These are phyloP conservation scores for Sarcophilus harrisii DNA, from an alignment of 2,797 vertebrate genomes.

Conservation along the genomic window DNA sequence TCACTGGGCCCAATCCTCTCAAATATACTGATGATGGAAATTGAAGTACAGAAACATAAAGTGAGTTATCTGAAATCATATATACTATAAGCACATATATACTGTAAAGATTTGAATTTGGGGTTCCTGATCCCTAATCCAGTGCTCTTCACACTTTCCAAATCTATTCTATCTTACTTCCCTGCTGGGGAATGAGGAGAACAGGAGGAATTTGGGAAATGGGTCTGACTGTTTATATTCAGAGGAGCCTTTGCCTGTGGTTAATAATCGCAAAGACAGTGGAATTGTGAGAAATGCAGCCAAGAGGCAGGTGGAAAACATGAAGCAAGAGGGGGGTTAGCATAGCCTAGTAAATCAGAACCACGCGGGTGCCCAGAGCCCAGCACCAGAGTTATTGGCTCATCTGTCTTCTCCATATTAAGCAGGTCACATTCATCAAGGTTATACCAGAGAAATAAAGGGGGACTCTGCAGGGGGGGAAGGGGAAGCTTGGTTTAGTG, in stretches of 20 bases:
- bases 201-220: neutral
- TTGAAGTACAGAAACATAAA: neutral
- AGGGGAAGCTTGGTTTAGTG: neutral
- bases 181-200: neutral
- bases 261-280: neutral
- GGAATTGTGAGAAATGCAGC: neutral
- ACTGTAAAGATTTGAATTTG: neutral
- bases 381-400: conserved; percentile 82
- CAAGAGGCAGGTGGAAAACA: neutral
- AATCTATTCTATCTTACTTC: neutral
- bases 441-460: conserved; percentile 62
- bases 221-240: neutral
- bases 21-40: neutral
- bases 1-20: neutral
- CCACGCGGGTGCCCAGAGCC: conserved; percentile 70
- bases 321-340: conserved; percentile 48
- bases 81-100: neutral
- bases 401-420: conserved; percentile 82
- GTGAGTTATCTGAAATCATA: neutral
- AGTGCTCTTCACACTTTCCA: neutral
- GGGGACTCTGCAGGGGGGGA: conserved; percentile 31
- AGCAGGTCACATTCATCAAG: conserved; percentile 79
- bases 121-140: neutral
- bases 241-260: neutral
- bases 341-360: conserved; percentile 83